These are phyloP conservation scores for Smittia sp. DNA, from an alignment of 2,888 invertebrate genomes.

Conservation along the genomic window DNA sequence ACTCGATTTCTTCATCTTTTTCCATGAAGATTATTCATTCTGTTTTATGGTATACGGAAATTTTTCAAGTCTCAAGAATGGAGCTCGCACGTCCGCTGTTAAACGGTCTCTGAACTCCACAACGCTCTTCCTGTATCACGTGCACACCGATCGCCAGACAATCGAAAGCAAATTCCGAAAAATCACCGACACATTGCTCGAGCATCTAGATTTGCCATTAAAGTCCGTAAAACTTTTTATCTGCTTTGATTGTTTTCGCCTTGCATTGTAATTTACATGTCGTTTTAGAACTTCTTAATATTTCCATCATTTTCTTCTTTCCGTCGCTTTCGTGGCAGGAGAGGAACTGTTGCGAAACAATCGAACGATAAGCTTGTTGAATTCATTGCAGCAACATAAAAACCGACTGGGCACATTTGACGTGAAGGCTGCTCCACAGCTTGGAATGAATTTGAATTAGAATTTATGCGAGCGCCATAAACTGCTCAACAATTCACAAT, in stretches of 20 bases:
- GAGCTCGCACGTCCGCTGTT: neutral
- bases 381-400: neutral
- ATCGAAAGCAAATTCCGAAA: too few species aligned
- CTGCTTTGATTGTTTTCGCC: conserved; percentile 35
- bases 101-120: neutral
- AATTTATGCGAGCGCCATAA: neutral
- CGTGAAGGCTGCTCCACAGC: neutral
- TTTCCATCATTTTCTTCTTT: neutral
- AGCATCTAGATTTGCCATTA: neutral
- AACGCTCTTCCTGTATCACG: too few species aligned
- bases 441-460: neutral
- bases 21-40: too few species aligned
- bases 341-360: neutral
- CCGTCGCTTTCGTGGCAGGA: neutral
- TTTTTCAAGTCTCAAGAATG: too few species aligned
- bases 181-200: neutral
- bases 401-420: neutral
- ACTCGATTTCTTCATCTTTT: too few species aligned
- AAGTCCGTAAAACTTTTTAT: neutral
- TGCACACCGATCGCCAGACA: too few species aligned
- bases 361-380: neutral
- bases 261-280: conserved; percentile 36
- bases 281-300: neutral
- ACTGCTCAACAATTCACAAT: too few species aligned
- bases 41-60: too few species aligned